Percentiles rank a stretch among this genome's conserved stretches.
phyloP scores from a whole-genome alignment of 2,113 vertebrate species.

The Microtus ochrogaster region DNA sequence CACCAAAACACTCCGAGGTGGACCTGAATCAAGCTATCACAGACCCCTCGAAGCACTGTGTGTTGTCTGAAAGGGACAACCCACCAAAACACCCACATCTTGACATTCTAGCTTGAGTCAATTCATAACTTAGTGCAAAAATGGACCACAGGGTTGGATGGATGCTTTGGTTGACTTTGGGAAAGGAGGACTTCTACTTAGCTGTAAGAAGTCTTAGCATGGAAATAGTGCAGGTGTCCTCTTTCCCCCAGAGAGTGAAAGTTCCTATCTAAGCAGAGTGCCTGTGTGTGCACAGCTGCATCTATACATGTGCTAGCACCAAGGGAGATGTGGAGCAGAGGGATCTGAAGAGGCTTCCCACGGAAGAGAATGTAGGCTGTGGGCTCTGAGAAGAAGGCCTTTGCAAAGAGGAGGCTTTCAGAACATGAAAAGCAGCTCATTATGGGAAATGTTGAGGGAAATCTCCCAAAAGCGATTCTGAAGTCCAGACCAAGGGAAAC shows the following conservation, averaged over 20 bases:
- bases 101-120: neutral
- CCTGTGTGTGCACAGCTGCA: neutral
- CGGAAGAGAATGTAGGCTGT: neutral
- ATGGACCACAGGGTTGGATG: neutral
- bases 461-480: neutral
- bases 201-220: neutral
- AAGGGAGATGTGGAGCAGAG: neutral
- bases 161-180: neutral
- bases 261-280: neutral
- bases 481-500: neutral
- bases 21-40: neutral
- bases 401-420: neutral
- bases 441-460: neutral
- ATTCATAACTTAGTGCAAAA: neutral
- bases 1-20: neutral
- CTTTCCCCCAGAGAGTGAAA: neutral
- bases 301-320: no score
- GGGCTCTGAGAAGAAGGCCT: neutral
- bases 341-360: fast-evolving
- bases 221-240: neutral
- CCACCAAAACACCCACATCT: neutral
- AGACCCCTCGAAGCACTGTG: neutral
- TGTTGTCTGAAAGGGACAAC: neutral
- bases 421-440: neutral
- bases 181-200: neutral